Base-by-base conservation (phyloP, 2,113 vertebrate species). In the Xyliphius kryptos region DNA sequence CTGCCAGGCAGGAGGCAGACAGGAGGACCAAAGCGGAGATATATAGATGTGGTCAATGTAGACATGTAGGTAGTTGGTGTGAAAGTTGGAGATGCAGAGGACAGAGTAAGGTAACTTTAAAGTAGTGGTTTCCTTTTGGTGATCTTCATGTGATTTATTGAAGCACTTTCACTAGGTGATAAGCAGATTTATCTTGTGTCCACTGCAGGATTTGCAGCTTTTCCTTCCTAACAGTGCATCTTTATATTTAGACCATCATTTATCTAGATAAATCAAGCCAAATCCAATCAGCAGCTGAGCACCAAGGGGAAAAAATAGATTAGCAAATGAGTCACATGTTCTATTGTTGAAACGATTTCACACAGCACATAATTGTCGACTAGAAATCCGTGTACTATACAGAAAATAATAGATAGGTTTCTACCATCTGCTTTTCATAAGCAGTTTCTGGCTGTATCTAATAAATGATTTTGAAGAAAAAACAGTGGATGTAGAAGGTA, bases 381-480 rank as follows among this genome's bases (percentile, higher is more conserved):
- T 9, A 40, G 16, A 41, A 1, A 3, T 56, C 41, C n/a, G 37
- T 41, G 11, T 56, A 19, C 40, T 43, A 43, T 22, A 57, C 22
- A 14, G 8, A 44, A 11, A 2, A 57, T 44, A 57, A 43, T 41
- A 57, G 17, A 15, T 56, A 40, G 16, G 2, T 9, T 57, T 43
- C 19, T 44, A 22, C 40, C 55, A 57, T 57, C 55, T 57, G 55
- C 16, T 41, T 41, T 56, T 56, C 37, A 11, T 66, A 38, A 58
- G 15, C 16, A n/a, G 38, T 21, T 67, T 41, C 21, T 41, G 44
- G 21, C 9, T 37, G 11, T n/a, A 26, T 20, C 5, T 21, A 40
- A 38, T 56, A 57, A 20, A 16, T 50, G 48, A 15, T 14, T 53
- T 19, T 37, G 21, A 44, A 62, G 13, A 32, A 7, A 5, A 32